Evolutionary conservation across 2,888 invertebrate species (phyloP).

Genomic region (Campoplex capitator): DNA sequence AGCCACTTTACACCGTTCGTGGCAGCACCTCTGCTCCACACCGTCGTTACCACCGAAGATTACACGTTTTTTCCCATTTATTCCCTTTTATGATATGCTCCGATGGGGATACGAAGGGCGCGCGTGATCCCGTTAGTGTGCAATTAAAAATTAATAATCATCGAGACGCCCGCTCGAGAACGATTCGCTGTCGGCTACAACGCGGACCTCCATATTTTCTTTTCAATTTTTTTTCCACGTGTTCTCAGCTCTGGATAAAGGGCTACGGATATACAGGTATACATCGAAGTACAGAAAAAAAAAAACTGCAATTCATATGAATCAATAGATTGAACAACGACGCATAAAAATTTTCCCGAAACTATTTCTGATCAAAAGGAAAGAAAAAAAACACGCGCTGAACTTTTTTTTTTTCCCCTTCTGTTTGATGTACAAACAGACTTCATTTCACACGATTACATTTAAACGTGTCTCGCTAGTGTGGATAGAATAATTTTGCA

Average conservation of each 20-base stretch:
- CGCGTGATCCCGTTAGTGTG: slow-evolving; percentile 62
- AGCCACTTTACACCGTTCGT: slow-evolving; percentile 11
- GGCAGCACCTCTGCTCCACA: slow-evolving; percentile 29
- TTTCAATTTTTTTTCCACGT: slow-evolving; percentile 2
- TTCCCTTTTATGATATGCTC: slow-evolving; percentile 34
- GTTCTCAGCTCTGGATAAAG: background rate
- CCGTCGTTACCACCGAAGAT: slow-evolving; percentile 47
- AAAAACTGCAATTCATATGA: background rate
- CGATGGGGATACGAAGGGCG: slow-evolving; percentile 2
- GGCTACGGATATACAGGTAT: background rate
- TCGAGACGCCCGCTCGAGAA: slow-evolving; percentile 52
- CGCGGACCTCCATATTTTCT: slow-evolving; percentile 27
- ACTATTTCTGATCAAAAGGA: background rate
- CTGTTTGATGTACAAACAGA: too few relatives aligned
- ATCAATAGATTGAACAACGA: background rate
- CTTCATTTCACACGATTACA: background rate
- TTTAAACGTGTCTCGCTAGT: background rate
- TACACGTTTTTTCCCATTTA: slow-evolving; percentile 58
- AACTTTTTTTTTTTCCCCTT: background rate
- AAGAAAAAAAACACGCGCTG: background rate
- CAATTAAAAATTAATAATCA: slow-evolving; percentile 72
- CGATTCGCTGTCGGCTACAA: slow-evolving; percentile 42
- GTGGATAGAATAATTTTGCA: background rate
- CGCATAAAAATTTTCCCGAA: background rate
- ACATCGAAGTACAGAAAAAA: background rate